phyloP scores from a whole-genome alignment of 2,797 vertebrate species.

The Platalea minor region DNA sequence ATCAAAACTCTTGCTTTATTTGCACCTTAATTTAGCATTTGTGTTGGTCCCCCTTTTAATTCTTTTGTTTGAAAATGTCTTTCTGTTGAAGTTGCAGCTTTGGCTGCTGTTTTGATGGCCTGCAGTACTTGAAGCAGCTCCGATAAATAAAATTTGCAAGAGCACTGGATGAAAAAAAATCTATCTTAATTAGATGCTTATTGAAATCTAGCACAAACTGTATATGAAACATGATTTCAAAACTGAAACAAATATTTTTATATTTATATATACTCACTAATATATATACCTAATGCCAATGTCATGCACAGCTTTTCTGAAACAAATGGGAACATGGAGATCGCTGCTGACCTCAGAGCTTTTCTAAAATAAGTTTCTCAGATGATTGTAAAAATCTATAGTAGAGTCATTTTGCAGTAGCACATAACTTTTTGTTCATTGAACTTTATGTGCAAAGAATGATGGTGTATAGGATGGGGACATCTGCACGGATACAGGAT shows the following conservation, averaged over 20 bases:
- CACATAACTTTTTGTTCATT: neutral
- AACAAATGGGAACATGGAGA: slow-evolving; percentile 17
- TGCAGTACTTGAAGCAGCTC: neutral
- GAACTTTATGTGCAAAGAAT: neutral
- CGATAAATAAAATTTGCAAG: slow-evolving; percentile 34
- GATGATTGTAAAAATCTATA: neutral
- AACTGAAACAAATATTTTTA: neutral
- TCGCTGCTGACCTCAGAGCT: slow-evolving; percentile 25
- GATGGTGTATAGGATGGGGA: neutral
- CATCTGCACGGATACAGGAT: neutral
- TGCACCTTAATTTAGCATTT: neutral
- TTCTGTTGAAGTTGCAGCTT: neutral
- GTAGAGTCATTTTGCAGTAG: neutral
- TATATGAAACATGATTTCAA: neutral
- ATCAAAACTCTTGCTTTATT: neutral
- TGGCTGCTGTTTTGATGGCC: neutral
- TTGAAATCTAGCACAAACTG: slow-evolving; percentile 23
- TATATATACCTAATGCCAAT: neutral
- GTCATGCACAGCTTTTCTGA: neutral
- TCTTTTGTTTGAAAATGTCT: neutral
- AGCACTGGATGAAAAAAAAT: slow-evolving; percentile 35
- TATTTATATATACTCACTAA: neutral
- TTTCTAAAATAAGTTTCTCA: neutral
- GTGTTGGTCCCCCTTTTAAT: neutral
- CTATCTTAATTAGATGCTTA: slow-evolving; percentile 57